Base-by-base conservation (phyloP, 2,797 vertebrate species). In the Halcyon smyrnensis region DNA sequence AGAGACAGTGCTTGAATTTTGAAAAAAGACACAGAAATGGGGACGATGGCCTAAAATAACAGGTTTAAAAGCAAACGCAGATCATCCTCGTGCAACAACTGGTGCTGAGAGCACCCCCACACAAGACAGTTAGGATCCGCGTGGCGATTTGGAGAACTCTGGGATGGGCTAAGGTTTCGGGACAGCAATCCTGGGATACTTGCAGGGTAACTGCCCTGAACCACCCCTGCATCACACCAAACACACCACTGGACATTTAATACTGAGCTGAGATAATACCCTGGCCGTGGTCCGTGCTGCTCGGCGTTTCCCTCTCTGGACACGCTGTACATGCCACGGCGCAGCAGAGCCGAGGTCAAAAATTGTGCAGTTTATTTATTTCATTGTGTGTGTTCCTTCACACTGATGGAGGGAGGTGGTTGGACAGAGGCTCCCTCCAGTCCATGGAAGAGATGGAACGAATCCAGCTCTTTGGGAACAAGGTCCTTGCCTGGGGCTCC, bases 171-270 rank as follows among this genome's bases (percentile, higher is more conserved):
- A 7, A 39, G 70, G 15, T 20, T 53, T 36, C 32, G 36, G 67
- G 60, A 41, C 60, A 19, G 19, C 6, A 24, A 10, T 24, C 62
- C 82, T 25, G 48, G 68, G 54, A 41, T 8, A 3, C 25, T 28
- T 37, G 54, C 54, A n/a, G 54, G 34, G 36, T 27, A 17, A 36
- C 60, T 9, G 15, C 67, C 48, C 54, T 2, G 6, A 36, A 9
- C 30, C 46, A 9, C 39, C 81, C 46, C 53, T 17, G 41, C 41
- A 43, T 43, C 69, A 69, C 2, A 1, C n/a, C 45, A 6, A 9
- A 28, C 1, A 15, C 1, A 1, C 15, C 1, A 6, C 5, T 6
- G 7, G 36, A 25, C 3, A 11, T 10, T 51, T 3, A 9, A 9
- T 12, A 45, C 3, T 2, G 28, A 30, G 51, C 1, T 3, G 36